These are phyloP conservation scores for Neoitamus cyanurus DNA, from an alignment of 2,888 invertebrate species.

Conservation along the genomic window DNA sequence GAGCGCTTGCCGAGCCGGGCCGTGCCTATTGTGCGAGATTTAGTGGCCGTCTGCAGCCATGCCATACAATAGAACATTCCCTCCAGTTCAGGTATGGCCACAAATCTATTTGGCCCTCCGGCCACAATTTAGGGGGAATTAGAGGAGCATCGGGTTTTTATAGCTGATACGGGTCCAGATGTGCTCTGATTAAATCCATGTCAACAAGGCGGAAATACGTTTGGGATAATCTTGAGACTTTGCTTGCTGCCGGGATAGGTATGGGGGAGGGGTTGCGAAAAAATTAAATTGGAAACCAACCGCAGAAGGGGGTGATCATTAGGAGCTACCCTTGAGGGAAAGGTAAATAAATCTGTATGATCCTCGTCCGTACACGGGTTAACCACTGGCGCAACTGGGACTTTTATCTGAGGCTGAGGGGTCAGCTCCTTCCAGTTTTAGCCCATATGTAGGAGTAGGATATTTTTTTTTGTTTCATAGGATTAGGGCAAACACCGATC, in stretches of 20 bases:
- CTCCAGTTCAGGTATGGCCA: background rate
- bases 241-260: background rate
- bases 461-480: too few species aligned
- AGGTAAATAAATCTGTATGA: background rate
- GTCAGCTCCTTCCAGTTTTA: too few species aligned
- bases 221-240: background rate
- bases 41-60: background rate
- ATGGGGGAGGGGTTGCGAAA: background rate
- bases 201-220: slow-evolving; percentile 1
- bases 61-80: background rate
- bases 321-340: background rate
- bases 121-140: slow-evolving; percentile 5
- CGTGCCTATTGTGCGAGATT: background rate
- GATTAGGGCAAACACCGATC: too few species aligned
- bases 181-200: background rate
- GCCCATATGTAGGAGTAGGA: too few species aligned
- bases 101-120: background rate
- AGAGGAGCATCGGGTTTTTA: slow-evolving; percentile 5
- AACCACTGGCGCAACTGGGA: too few species aligned
- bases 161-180: background rate
- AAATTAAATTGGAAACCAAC: background rate
- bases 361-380: background rate
- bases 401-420: too few species aligned
- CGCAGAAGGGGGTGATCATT: background rate
- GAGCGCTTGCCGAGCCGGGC: background rate